These are phyloP conservation scores for Puntigrus tetrazona DNA, from an alignment of 2,113 vertebrate species.

Conservation along the genomic window DNA sequence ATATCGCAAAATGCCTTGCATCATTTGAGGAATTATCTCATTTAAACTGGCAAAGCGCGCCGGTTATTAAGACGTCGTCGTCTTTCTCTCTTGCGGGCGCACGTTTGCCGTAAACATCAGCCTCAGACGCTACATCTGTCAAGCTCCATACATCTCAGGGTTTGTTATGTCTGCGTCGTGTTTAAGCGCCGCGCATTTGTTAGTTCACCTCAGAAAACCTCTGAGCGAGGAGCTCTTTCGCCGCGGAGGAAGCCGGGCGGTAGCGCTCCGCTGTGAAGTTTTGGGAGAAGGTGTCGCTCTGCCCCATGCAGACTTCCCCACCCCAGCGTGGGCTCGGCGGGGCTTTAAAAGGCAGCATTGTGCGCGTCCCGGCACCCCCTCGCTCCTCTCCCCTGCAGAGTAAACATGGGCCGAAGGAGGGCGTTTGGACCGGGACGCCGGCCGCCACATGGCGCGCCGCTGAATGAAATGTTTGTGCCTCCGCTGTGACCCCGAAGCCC, in stretches of 20 bases:
- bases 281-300: slow-evolving; percentile 72
- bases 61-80: background rate
- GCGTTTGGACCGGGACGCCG: slow-evolving; percentile 57
- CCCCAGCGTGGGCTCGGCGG: slow-evolving; percentile 66
- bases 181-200: background rate
- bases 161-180: slow-evolving; percentile 11
- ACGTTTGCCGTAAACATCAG: slow-evolving; percentile 14
- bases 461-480: slow-evolving; percentile 66
- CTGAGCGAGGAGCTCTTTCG: background rate
- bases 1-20: background rate
- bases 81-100: background rate
- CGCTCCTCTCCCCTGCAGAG: slow-evolving; percentile 62
- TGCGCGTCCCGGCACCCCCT: slow-evolving; percentile 52
- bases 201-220: slow-evolving; percentile 45
- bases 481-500: slow-evolving; percentile 37
- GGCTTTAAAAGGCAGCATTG: slow-evolving; percentile 75
- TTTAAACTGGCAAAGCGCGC: background rate
- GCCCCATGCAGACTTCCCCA: slow-evolving; percentile 72
- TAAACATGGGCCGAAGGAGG: slow-evolving; percentile 67
- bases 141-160: background rate
- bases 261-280: slow-evolving; percentile 73
- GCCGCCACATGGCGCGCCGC: slow-evolving; percentile 56
- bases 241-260: background rate
- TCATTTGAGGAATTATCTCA: background rate
- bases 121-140: background rate